phyloP scores from a whole-genome alignment of 2,797 vertebrate genomes.

The Lacerta bilineata region DNA sequence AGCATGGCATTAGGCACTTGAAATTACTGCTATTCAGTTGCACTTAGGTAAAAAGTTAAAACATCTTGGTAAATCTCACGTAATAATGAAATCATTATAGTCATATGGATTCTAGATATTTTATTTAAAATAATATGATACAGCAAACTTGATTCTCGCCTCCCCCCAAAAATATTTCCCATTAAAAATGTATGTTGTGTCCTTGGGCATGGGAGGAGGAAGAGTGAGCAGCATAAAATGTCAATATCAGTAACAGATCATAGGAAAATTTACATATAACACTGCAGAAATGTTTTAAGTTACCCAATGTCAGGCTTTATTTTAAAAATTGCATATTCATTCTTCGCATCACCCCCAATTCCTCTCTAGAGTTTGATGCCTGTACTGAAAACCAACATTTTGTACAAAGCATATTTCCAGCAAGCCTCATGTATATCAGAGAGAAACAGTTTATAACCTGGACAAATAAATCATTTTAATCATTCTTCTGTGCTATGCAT shows the following conservation, averaged over 20 bases:
- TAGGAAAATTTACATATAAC: conserved; percentile 32
- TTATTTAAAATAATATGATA: conserved; percentile 69
- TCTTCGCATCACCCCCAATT: background rate
- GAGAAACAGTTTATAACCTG: conserved; percentile 66
- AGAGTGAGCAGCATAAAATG: conserved; percentile 68
- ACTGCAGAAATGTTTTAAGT: conserved; percentile 43
- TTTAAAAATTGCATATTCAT: conserved; percentile 52
- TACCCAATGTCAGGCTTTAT: conserved; percentile 58
- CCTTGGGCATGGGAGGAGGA: conserved; percentile 56
- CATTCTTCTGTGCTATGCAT: no score
- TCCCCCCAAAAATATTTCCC: conserved; percentile 55
- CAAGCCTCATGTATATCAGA: conserved; percentile 67
- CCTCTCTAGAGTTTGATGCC: conserved; percentile 32
- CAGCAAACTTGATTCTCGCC: conserved; percentile 55
- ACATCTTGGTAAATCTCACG: conserved; percentile 60
- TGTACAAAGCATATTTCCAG: conserved; percentile 64
- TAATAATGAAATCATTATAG: conserved; percentile 70
- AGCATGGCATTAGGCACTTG: conserved; percentile 64
- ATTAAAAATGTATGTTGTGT: conserved; percentile 76
- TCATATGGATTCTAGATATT: conserved; percentile 69
- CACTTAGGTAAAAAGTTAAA: conserved; percentile 54
- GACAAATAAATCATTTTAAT: conserved; percentile 69
- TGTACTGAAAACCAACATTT: conserved; percentile 54
- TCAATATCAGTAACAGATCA: conserved; percentile 37
- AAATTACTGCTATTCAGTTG: conserved; percentile 66